Conservation (phyloP, 1,140 invertebrate species). For the Bradynema listronoti region DNA sequence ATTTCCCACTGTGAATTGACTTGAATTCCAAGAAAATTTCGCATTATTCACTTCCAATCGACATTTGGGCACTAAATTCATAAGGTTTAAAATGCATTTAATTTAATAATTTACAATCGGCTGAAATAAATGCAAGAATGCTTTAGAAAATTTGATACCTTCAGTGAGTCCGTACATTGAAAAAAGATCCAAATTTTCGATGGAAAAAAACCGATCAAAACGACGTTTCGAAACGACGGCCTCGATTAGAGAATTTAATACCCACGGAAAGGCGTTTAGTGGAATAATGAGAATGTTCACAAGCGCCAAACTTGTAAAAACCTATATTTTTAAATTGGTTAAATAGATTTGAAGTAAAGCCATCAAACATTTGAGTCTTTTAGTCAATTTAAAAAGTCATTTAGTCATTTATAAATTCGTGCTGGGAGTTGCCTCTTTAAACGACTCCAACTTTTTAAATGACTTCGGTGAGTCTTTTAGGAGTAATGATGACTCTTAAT, state of each 20-base stretch:
- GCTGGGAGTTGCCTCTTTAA: no score
- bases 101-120: no score
- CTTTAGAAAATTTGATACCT: no score
- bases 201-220: constrained; percentile 59
- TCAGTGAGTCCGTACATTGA: constrained; percentile 35
- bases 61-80: constrained; percentile 11
- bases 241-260: constrained; percentile 88
- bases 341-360: background rate
- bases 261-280: constrained; percentile 95
- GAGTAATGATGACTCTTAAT: no score
- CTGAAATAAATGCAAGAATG: no score
- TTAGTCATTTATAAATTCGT: constrained; percentile 9
- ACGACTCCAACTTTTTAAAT: no score
- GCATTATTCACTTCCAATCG: constrained; percentile 31
- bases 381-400: background rate
- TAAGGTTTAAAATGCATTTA: no score
- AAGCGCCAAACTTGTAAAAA: constrained; percentile 86
- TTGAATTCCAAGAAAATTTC: constrained; percentile 19
- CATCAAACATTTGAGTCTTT: background rate
- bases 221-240: constrained; percentile 66
- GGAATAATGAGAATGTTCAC: constrained; percentile 92
- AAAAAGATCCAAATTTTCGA: constrained; percentile 38
- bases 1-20: constrained; percentile 12
- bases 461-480: no score
- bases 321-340: constrained; percentile 58